phyloP scores from a whole-genome alignment of 1,140 invertebrate genomes.

The Apis laboriosa region DNA sequence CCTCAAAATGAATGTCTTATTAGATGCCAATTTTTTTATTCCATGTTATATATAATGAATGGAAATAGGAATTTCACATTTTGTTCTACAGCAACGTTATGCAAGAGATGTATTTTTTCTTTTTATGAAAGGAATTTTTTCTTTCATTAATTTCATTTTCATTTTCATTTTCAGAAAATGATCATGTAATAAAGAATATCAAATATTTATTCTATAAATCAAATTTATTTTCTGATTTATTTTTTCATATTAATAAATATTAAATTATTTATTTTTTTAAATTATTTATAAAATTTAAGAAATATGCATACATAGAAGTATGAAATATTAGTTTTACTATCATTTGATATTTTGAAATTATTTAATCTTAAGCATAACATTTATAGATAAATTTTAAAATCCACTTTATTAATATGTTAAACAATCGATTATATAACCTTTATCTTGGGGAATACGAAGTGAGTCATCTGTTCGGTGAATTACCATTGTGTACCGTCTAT shows the following conservation, averaged over 20 bases:
- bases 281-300: too few species aligned
- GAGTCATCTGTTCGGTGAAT: constrained; percentile 24
- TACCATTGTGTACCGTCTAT: not conserved
- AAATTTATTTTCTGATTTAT: too few species aligned
- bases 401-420: not conserved
- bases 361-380: not conserved
- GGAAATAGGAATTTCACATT: constrained; percentile 7
- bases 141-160: not conserved
- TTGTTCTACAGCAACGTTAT: constrained; percentile 13
- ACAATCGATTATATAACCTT: constrained; percentile 36
- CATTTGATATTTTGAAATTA: too few species aligned
- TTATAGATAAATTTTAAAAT: constrained; percentile 6
- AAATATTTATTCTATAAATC: not conserved
- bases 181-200: not conserved
- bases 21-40: not conserved
- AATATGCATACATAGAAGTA: not conserved
- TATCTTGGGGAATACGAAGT: not conserved
- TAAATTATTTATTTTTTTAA: too few species aligned
- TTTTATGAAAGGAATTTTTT: not conserved
- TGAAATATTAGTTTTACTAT: not conserved
- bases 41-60: not conserved
- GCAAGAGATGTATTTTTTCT: not conserved
- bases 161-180: not conserved
- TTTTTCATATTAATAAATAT: too few species aligned
- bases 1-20: constrained; percentile 6